Evolutionary conservation across 2,113 vertebrate genomes (phyloP).

Genomic region (Aythya baeri): DNA sequence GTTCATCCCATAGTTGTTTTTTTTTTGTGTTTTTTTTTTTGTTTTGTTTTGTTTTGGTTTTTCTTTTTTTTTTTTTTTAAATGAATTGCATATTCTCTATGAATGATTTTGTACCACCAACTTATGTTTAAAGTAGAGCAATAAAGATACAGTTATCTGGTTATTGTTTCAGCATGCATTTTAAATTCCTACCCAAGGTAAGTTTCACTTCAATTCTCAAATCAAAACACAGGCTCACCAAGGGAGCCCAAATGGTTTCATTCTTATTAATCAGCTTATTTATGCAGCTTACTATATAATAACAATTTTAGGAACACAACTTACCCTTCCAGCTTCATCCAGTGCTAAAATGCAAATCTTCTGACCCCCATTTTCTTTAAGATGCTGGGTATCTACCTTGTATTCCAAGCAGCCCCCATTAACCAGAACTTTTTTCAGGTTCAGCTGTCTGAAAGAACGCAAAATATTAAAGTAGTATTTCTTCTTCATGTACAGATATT

Average conservation of each 20-base stretch:
- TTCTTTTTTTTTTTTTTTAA: background rate
- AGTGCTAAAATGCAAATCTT: conserved; percentile 87
- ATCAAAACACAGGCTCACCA: background rate
- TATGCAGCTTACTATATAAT: background rate
- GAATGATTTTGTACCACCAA: background rate
- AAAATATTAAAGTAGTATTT: background rate
- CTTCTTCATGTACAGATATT: background rate
- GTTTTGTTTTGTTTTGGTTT: too few species aligned
- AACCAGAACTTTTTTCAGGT: conserved; percentile 93
- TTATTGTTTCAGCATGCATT: background rate
- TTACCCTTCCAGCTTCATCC: conserved; percentile 94
- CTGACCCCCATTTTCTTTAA: conserved; percentile 88
- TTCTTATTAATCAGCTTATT: background rate
- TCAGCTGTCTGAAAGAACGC: conserved; percentile 85
- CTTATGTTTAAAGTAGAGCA: background rate
- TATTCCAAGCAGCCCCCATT: conserved; percentile 91
- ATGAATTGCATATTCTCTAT: accelerated
- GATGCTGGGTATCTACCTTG: conserved; percentile 87
- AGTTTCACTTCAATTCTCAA: background rate
- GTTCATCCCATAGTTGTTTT: background rate
- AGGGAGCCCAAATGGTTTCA: background rate
- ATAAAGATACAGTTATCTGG: background rate
- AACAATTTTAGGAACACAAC: conserved; percentile 39
- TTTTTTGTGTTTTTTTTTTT: too few species aligned
- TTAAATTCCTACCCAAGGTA: background rate